Base-by-base conservation (phyloP, 2,888 invertebrate species). In the Electrophaes corylata region DNA sequence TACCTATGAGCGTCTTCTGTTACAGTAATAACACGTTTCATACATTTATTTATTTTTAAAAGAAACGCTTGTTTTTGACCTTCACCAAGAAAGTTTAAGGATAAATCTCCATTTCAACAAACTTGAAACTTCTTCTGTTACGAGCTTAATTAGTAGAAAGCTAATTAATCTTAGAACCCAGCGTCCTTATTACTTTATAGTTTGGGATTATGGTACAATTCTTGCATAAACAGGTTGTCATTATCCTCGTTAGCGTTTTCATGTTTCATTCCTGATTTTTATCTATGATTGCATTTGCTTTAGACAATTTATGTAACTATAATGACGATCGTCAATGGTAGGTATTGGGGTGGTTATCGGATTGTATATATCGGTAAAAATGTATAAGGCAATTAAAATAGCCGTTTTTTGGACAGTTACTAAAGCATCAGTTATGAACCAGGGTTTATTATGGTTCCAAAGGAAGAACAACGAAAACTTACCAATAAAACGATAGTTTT, bases 151-250 rank as follows among this genome's bases (percentile, higher is more conserved):
- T 62, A 62, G 60, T 62, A 47, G 58, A 61, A 66, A 69, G 67
- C 60, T 65, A 67, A 67, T 67, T 65, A 65, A 64, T 66, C 65
- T 67, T 60, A 62, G 62, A 62, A 64, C 60, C 53, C 55, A 53
- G 63, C 54, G 58, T 61, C 62, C 47, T 58, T 60, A 33, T 61
- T 60, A 51, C 61, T 57, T 57, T 58, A 57, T 54, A 61, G 59
- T 60, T 46, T 31, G 31, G 35, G 23, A 35, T 45, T 20, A 31
- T 19, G 16, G 29, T 20, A 19, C 14, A 45, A 6, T 45, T 49
- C 3, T 12, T 40, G 14, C 10, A 19, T 40, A 39, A 49, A 49
- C 19, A 16, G 40, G 40, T 10, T 19, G 3, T 18, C 8, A 8
- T 31, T 29, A n/a, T n/a, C n/a, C n/a, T 10, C 29, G n/a, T 23